Conservation (phyloP, 2,113 vertebrate species). For the Percina caprodes region DNA sequence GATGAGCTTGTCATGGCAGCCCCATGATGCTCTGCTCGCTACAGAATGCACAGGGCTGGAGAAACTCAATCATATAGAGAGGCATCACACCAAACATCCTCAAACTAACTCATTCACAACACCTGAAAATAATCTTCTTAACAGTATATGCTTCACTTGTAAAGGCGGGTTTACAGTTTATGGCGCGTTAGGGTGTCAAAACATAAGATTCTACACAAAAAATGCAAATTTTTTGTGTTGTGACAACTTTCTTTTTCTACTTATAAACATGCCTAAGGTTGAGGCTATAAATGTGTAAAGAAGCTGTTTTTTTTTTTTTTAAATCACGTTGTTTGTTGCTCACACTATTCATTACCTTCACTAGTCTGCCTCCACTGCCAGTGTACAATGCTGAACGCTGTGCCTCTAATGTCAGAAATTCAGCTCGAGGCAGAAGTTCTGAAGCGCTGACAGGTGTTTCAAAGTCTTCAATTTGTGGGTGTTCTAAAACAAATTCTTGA, state of each 20-base stretch:
- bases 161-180: slow-evolving; percentile 39
- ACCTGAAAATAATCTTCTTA: slow-evolving; percentile 71
- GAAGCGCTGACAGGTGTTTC: slow-evolving; percentile 76
- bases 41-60: slow-evolving; percentile 51
- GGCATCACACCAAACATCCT: slow-evolving; percentile 56
- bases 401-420: slow-evolving; percentile 66
- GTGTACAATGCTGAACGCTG: slow-evolving; percentile 56
- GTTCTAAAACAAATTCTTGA: slow-evolving; percentile 78
- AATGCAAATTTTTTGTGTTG: slow-evolving; percentile 38
- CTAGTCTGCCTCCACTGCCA: slow-evolving; percentile 46
- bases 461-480: slow-evolving; percentile 78
- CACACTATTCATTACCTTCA: slow-evolving; percentile 32
- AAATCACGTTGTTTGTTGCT: slow-evolving; percentile 31
- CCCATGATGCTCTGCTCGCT: slow-evolving; percentile 73
- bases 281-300: slow-evolving; percentile 58
- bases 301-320: slow-evolving; percentile 44
- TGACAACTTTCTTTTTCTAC: slow-evolving; percentile 53
- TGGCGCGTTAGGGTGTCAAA: slow-evolving; percentile 29
- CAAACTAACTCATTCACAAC: slow-evolving; percentile 71
- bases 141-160: slow-evolving; percentile 19
- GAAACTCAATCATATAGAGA: slow-evolving; percentile 71
- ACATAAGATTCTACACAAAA: slow-evolving; percentile 35
- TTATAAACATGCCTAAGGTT: slow-evolving; percentile 56
- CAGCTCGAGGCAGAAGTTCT: slow-evolving; percentile 73
- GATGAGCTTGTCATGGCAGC: slow-evolving; percentile 84